Evolutionary conservation across 1,140 invertebrate species (phyloP), one percentile per base, ranked within the genome.

Genomic region (Drosophila subobscura): DNA sequence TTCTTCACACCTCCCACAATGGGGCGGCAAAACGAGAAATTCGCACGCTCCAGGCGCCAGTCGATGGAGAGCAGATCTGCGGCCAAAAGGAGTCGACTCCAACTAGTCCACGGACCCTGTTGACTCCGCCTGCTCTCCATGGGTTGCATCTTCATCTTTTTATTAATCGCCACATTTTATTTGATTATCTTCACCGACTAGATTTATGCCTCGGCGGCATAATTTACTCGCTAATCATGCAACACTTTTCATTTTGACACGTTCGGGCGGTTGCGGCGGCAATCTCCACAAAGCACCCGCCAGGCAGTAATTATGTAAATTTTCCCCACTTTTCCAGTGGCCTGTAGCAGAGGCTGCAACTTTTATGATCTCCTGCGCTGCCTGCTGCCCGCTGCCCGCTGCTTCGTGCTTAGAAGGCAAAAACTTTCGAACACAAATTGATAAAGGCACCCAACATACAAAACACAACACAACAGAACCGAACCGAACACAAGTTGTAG

Each of bases 231-330:
- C 81, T 85, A 85, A 85, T 85, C 81, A 85, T 85, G 81, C 81
- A 85, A 85, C 81, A 86, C 81, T 86, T 85, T 85, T 85, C 81
- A 85, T 85, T 85, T 85, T 81, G 81, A 85, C 81, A 85, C 81
- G 81, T 85, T 85, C 74, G 67, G 70, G 65, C 80, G 81, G 80
- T 81, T 7, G 25, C 25, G 33, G 8, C 33, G 33, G 33, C 10
- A 3, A 3, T 70, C 77, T 57, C 65, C 71, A 71, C 72, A 84
- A 86, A 81, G 77, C 68, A 73, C 77, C 33, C 77, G 81, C 77
- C 73, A 85, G 81, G 33, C 81, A 78, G 81, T 81, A 85, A 85
- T 85, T 85, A 85, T 85, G 81, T 81, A 80, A 85, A 85, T 85
- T 85, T 47, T 23, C 10, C 40, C 67, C 27, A 42, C 46, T 46